Base-by-base conservation (phyloP, 1,140 invertebrate species). In the Idris sp. region DNA sequence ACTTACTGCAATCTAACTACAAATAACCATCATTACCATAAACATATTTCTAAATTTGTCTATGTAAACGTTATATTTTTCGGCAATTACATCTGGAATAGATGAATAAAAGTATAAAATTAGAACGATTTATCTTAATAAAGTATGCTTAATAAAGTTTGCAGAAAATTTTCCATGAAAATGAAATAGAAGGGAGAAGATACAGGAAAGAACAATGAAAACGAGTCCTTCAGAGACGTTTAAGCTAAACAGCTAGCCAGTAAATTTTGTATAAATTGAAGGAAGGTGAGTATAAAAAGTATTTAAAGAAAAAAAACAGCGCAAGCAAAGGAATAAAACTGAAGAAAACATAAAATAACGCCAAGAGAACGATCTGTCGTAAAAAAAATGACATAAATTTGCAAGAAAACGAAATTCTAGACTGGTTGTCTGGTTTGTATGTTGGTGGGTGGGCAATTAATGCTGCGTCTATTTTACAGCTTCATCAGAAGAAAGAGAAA, bases 311-410 rank as follows among this genome's bases (percentile, higher is more conserved):
- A 33, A 35, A 16, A 38, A 38, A 38, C 8, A 26, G 15, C 28
- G 9, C 33, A n/a, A n/a, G n/a, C 0, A 25, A 8, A 35, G 19
- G 19, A 54, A 48, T 38, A 33, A 54, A 61, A 71, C 31, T 51
- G 54, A 61, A 54, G 48, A 53, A 59, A 31, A 28, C 22, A 48
- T 61, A 62, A 71, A 61, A 62, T 54, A 61, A 16, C 48, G 40
- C 33, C 40, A 44, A 28, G 67, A 65, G 59, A 72, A 69, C 67
- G 72, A 75, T 61, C 58, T 40, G 68, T 72, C 67, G 61, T 71
- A 77, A 77, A 74, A n/a, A n/a, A 71, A 73, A 68, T 68, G 56
- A 53, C 41, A 62, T 68, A 71, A 79, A 79, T 64, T 68, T 77
- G 62, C 51, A 74, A 68, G 68, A 72, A 68, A 61, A 68, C 28